These are phyloP conservation scores for Ancistrus triradiatus DNA, from an alignment of 2,113 vertebrate genomes.

Conservation along the genomic window DNA sequence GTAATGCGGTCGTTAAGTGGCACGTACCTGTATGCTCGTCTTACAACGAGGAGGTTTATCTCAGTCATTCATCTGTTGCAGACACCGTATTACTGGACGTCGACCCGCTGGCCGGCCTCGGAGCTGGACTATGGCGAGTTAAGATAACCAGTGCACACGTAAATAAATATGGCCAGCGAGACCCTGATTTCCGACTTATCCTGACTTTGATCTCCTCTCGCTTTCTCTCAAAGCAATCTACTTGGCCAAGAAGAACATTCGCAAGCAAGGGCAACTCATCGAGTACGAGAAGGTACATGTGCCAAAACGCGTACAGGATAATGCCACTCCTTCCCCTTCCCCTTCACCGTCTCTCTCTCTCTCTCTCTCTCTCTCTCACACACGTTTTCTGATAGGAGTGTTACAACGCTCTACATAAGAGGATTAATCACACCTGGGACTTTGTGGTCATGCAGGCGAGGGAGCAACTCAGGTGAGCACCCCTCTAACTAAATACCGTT, in stretches of 20 bases:
- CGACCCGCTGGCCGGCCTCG: constrained; percentile 80
- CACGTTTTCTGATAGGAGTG: constrained; percentile 67
- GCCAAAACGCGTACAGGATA: no score
- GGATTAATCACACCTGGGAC: constrained; percentile 91
- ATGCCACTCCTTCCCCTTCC: no score
- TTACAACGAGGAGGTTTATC: constrained; percentile 2
- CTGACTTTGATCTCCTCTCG: not conserved
- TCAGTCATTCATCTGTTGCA: constrained; percentile 50
- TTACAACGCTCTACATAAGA: constrained; percentile 83
- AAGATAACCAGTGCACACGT: no score
- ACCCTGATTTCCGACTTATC: no score
- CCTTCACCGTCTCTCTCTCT: no score
- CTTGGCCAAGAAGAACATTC: constrained; percentile 91
- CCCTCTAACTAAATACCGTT: no score
- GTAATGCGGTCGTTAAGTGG: no score
- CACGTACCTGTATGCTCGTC: not conserved
- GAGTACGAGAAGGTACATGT: constrained; percentile 86
- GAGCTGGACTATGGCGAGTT: constrained; percentile 90
- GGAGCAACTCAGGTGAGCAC: constrained; percentile 92
- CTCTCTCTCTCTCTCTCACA: constrained; percentile 1
- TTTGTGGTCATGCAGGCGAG: constrained; percentile 93
- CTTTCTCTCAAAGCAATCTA: constrained; percentile 72
- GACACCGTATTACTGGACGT: constrained; percentile 93
- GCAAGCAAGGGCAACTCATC: constrained; percentile 82
- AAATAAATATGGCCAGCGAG: no score